Conservation (phyloP, 2,797 vertebrate species). For the Nothura maculosa region DNA sequence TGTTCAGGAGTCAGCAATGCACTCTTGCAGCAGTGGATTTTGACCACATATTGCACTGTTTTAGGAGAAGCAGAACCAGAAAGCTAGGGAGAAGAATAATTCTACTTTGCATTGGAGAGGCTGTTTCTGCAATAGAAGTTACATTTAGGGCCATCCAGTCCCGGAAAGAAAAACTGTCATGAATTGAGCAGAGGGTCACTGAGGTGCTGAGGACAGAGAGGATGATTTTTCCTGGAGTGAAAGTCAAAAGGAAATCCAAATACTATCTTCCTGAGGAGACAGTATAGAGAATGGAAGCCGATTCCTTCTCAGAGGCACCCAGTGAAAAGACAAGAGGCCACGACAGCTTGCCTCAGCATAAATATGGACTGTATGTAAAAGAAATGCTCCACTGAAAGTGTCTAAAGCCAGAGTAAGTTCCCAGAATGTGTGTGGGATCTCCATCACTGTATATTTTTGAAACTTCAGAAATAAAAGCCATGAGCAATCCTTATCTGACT, state of each 20-base stretch:
- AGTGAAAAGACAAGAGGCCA: background rate
- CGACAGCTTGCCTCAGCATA: background rate
- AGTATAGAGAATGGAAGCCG: background rate
- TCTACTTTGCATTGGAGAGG: background rate
- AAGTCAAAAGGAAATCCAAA: background rate
- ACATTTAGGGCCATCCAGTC: background rate
- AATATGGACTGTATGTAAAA: background rate
- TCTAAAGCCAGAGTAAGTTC: background rate
- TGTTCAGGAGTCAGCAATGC: background rate
- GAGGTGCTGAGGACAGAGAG: background rate
- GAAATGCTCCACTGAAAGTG: background rate
- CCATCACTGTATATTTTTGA: background rate
- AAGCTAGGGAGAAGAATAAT: background rate
- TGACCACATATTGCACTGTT: background rate
- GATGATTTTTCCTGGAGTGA: background rate
- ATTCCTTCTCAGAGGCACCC: background rate
- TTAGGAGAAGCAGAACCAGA: rapidly evolving
- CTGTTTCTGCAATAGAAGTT: background rate
- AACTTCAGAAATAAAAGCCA: slow-evolving; percentile 31
- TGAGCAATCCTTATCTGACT: slow-evolving; percentile 18
- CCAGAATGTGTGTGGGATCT: background rate
- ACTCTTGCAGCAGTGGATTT: background rate
- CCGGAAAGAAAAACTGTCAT: background rate
- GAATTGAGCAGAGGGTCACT: background rate
- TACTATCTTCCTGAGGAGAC: background rate